Conservation (phyloP, 92 coral and sea anemone genomes). For the Porites lobata region DNA sequence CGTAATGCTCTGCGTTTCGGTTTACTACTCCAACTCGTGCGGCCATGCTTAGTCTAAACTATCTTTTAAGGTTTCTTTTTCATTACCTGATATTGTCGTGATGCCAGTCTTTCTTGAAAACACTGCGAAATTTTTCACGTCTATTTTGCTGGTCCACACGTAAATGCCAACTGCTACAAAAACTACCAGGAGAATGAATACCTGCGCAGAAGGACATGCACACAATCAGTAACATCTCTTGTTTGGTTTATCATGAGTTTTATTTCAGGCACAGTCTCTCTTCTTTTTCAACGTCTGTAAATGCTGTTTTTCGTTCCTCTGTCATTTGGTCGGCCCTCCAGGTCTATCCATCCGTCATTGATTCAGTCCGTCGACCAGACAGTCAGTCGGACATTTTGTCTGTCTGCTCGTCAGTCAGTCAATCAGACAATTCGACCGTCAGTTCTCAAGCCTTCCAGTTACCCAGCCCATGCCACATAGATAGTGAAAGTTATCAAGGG, state of each 20-base stretch:
- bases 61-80: too few species aligned
- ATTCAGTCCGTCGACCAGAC: not conserved
- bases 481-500: too few species aligned
- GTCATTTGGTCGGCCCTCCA: not conserved
- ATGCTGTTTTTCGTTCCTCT: not conserved
- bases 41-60: too few species aligned
- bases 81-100: slow-evolving; percentile 8
- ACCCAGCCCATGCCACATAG: not conserved
- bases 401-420: not conserved
- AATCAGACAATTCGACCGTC: not conserved
- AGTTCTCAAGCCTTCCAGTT: not conserved
- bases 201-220: slow-evolving; percentile 17
- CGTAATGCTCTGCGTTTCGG: too few species aligned
- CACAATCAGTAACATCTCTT: too few species aligned
- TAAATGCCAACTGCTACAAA: slow-evolving; percentile 56
- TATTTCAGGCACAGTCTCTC: not conserved
- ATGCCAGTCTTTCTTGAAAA: not conserved
- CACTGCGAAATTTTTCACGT: slow-evolving; percentile 18
- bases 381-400: not conserved
- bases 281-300: not conserved
- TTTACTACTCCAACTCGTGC: too few species aligned
- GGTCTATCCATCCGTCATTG: not conserved
- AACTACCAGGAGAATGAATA: slow-evolving; percentile 55
- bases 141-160: slow-evolving; percentile 51
- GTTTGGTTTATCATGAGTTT: too few species aligned